phyloP scores from a whole-genome alignment of 2,888 invertebrate genomes.

The Nasonovia ribisnigri region DNA sequence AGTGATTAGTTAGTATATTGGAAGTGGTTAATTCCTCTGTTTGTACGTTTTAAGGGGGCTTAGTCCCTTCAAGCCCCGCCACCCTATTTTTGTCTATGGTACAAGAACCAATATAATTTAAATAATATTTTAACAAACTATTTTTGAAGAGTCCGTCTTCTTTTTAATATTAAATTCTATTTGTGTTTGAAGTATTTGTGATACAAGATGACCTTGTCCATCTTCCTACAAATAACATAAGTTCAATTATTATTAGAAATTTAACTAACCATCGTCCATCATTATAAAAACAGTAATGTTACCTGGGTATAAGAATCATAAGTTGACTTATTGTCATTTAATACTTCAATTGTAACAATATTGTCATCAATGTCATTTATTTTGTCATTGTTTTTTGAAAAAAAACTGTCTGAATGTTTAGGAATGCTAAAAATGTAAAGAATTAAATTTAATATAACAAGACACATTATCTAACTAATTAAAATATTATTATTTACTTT shows the following conservation, averaged over 20 bases:
- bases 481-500: constrained; percentile 14
- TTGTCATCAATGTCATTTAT: constrained; percentile 58
- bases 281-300: not conserved
- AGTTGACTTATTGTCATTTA: constrained; percentile 30
- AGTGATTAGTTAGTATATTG: too few relatives aligned
- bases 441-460: not conserved
- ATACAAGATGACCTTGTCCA: constrained; percentile 85
- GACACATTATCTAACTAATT: not conserved
- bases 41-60: too few relatives aligned
- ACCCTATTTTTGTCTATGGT: too few relatives aligned
- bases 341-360: constrained; percentile 41
- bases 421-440: constrained; percentile 32
- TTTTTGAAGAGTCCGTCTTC: constrained; percentile 33
- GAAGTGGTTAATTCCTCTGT: too few relatives aligned
- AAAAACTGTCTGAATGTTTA: constrained; percentile 56
- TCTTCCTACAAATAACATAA: constrained; percentile 49
- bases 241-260: not conserved
- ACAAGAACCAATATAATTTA: not conserved
- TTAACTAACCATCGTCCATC: not conserved
- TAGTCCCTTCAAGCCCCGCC: too few relatives aligned
- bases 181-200: constrained; percentile 93
- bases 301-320: constrained; percentile 43
- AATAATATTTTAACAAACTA: constrained; percentile 4
- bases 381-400: constrained; percentile 47
- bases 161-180: constrained; percentile 77